These are phyloP conservation scores for Anolis apletophallus DNA, from an alignment of 2,797 vertebrate genomes.

Conservation along the genomic window DNA sequence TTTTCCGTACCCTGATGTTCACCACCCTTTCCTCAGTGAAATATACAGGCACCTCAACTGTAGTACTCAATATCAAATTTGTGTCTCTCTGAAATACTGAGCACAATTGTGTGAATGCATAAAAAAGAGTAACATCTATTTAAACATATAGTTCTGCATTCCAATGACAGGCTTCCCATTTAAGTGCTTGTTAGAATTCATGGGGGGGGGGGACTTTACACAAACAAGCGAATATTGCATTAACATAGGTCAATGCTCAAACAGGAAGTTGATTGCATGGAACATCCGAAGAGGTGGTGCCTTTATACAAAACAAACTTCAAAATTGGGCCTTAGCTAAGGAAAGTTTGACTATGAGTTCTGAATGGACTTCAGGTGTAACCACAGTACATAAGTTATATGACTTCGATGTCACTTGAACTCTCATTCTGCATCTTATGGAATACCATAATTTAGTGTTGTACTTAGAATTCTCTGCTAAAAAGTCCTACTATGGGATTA, in stretches of 20 bases:
- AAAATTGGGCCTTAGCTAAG: no score
- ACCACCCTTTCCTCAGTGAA: neutral
- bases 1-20: neutral
- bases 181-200: neutral
- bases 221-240: neutral
- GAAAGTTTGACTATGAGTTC: neutral
- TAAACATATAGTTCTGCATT: neutral
- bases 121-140: neutral
- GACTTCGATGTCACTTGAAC: no score
- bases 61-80: neutral
- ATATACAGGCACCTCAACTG: neutral
- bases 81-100: neutral
- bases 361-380: neutral
- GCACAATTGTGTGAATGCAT: no score
- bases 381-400: no score
- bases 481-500: no score
- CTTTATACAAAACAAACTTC: no score
- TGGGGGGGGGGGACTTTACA: no score
- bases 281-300: no score
- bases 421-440: no score
- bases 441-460: no score
- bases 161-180: neutral
- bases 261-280: neutral
- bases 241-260: neutral
- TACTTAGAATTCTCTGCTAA: no score